Conservation (phyloP, 35 echinoderm and acorn worm species). For the Ptychodera flava region DNA sequence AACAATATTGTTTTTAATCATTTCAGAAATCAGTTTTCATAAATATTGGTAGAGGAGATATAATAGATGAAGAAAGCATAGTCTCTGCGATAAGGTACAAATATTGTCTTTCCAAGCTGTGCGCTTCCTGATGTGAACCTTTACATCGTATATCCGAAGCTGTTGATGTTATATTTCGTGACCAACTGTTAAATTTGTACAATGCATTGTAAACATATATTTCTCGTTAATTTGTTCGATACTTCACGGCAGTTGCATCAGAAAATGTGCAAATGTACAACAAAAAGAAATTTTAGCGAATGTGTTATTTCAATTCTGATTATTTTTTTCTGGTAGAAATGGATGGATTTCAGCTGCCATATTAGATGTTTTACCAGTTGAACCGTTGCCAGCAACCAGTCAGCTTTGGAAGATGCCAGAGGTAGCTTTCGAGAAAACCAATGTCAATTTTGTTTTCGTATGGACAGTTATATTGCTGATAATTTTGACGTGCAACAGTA, state of each 20-base stretch:
- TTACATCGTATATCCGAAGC: too few relatives aligned
- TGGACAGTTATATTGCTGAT: too few relatives aligned
- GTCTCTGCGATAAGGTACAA: slow-evolving; percentile 37
- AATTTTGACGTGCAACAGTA: too few relatives aligned
- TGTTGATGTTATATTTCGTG: too few relatives aligned
- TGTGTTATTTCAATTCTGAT: too few relatives aligned
- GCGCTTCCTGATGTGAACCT: too few relatives aligned
- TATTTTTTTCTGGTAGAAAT: slow-evolving; percentile 14
- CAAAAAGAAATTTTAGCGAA: not conserved
- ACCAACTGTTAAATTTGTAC: too few relatives aligned
- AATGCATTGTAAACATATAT: too few relatives aligned
- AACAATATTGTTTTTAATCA: slow-evolving; percentile 2
- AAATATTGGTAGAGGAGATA: slow-evolving; percentile 37
- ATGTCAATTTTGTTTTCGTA: too few relatives aligned
- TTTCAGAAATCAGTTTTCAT: slow-evolving; percentile 46
- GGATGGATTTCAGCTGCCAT: slow-evolving; percentile 42
- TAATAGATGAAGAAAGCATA: slow-evolving; percentile 32
- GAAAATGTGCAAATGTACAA: not conserved
- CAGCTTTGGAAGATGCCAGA: slow-evolving; percentile 32
- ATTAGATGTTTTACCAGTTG: slow-evolving; percentile 27
- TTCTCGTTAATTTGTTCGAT: too few relatives aligned
- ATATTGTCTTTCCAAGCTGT: too few relatives aligned
- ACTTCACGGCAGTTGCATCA: not conserved
- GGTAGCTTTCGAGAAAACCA: too few relatives aligned
- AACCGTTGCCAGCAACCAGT: slow-evolving; percentile 25